Evolutionary conservation across 2,797 vertebrate species (phyloP).

Genomic region (Pelodytes ibericus): DNA sequence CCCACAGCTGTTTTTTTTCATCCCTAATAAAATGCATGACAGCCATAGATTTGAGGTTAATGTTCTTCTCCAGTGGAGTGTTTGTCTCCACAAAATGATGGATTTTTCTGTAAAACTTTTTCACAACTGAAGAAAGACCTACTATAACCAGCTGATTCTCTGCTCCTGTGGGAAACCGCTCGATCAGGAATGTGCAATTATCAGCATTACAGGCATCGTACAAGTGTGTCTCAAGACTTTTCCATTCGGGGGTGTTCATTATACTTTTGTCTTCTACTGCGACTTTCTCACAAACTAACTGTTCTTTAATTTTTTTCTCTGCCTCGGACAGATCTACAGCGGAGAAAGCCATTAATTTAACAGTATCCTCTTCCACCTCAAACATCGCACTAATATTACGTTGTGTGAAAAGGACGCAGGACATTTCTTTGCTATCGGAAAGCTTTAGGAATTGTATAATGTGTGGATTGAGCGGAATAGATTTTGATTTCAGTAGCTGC

Average conservation of each 20-base stretch:
- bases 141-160: constrained; percentile 65
- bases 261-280: constrained; percentile 67
- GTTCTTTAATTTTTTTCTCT: constrained; percentile 66
- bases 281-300: constrained; percentile 63
- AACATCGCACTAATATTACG: constrained; percentile 73
- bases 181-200: constrained; percentile 62
- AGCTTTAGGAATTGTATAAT: constrained; percentile 73
- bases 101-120: constrained; percentile 64
- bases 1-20: constrained; percentile 62
- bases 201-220: constrained; percentile 60
- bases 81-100: constrained; percentile 71
- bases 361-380: constrained; percentile 59
- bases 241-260: constrained; percentile 71
- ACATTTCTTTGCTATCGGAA: constrained; percentile 68
- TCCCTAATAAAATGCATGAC: constrained; percentile 71
- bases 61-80: constrained; percentile 61
- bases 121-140: constrained; percentile 73
- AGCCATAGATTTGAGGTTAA: constrained; percentile 63
- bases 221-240: constrained; percentile 58
- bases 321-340: constrained; percentile 68
- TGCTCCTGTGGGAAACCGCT: constrained; percentile 39
- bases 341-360: constrained; percentile 69
- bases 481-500: constrained; percentile 60
- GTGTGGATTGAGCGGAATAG: constrained; percentile 57
- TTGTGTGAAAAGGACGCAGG: constrained; percentile 72